These are phyloP conservation scores for Ypsolopha sequella DNA, from an alignment of 2,888 invertebrate genomes.

Conservation along the genomic window DNA sequence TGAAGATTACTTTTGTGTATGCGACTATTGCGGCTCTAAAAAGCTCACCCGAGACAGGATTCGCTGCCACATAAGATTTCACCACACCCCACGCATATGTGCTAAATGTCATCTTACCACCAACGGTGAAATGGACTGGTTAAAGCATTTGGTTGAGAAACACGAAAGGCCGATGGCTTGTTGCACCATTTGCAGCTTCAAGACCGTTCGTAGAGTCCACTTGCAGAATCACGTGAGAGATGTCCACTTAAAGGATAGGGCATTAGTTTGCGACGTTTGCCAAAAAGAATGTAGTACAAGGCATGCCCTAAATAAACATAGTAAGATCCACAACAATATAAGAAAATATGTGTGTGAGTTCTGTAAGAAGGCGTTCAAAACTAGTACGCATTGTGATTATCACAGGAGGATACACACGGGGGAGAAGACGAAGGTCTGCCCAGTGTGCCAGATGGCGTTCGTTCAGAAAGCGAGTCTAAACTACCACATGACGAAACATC, in stretches of 20 bases:
- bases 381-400: constrained; percentile 7
- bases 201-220: not conserved
- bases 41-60: not conserved
- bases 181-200: not conserved
- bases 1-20: too few species aligned
- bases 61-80: too few species aligned
- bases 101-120: not conserved
- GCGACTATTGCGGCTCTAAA: too few species aligned
- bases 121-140: not conserved
- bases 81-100: not conserved
- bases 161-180: constrained; percentile 2
- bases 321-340: constrained; percentile 16
- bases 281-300: constrained; percentile 8
- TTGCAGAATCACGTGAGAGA: not conserved
- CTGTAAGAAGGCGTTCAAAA: constrained; percentile 26
- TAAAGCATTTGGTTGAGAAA: constrained; percentile 2
- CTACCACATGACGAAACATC: constrained; percentile 6
- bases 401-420: constrained; percentile 35
- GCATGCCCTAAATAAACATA: constrained; percentile 7
- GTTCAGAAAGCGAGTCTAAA: constrained; percentile 17
- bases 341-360: constrained; percentile 21
- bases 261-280: constrained; percentile 30
- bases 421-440: constrained; percentile 44
- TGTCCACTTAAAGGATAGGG: constrained; percentile 17
- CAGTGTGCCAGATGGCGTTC: constrained; percentile 39